These are phyloP conservation scores for Polyploca ridens DNA, from an alignment of 2,888 invertebrate species.

Conservation along the genomic window DNA sequence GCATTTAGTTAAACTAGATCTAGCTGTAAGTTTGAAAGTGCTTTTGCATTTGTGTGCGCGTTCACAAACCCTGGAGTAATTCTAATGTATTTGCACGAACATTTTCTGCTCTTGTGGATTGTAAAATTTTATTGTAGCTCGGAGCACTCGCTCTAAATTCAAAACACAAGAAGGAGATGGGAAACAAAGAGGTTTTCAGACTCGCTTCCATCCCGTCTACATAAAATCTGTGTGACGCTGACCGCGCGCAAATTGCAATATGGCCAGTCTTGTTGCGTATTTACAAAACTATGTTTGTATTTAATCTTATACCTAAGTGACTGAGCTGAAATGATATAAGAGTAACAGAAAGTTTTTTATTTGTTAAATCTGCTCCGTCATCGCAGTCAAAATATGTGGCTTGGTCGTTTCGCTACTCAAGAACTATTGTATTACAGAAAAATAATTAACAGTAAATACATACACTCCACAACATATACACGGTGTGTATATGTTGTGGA, in stretches of 20 bases:
- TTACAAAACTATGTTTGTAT: conserved; percentile 3
- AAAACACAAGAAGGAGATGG: conserved; percentile 17
- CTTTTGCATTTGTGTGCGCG: not conserved
- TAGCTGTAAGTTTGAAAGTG: not conserved
- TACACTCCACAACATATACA: too few species aligned
- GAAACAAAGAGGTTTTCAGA: conserved; percentile 21
- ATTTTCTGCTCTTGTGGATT: conserved; percentile 21
- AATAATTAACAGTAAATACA: too few species aligned
- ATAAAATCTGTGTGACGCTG: conserved; percentile 11
- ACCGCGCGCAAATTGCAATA: conserved; percentile 19
- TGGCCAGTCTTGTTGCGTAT: conserved; percentile 14
- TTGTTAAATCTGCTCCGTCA: too few species aligned
- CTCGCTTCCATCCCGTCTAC: conserved; percentile 9
- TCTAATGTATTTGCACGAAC: conserved; percentile 18
- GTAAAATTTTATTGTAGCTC: conserved; percentile 27
- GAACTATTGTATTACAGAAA: too few species aligned
- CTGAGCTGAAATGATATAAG: too few species aligned
- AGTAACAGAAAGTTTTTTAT: too few species aligned
- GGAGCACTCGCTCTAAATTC: conserved; percentile 23
- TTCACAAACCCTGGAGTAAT: not conserved
- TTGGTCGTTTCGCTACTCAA: too few species aligned
- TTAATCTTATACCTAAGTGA: not conserved
- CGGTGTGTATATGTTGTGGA: too few species aligned
- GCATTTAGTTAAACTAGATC: not conserved
- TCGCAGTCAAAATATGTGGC: too few species aligned